phyloP scores from a whole-genome alignment of 2,797 vertebrate genomes.

The Vespertilio murinus region DNA sequence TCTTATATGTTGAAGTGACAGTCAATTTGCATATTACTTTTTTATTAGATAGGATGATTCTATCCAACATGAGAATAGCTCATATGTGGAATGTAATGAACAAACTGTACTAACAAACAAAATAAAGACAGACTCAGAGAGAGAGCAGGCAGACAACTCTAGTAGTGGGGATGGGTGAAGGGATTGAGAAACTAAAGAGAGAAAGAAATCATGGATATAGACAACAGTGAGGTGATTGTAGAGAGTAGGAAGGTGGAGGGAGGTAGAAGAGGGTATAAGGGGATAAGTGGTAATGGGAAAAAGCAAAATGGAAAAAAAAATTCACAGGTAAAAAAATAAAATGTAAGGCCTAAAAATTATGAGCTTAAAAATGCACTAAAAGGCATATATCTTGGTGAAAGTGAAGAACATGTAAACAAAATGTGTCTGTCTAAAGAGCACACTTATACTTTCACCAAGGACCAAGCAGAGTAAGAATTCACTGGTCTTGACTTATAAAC shows the following conservation, averaged over 20 bases:
- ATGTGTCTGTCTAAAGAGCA: neutral
- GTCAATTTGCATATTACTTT: too few species aligned
- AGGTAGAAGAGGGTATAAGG: neutral
- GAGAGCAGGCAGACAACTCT: neutral
- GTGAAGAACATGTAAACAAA: neutral
- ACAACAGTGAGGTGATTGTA: neutral
- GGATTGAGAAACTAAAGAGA: neutral
- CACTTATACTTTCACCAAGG: neutral
- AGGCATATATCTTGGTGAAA: neutral
- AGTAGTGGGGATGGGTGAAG: neutral
- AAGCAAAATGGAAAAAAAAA: neutral
- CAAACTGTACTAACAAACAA: neutral
- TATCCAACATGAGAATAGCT: neutral
- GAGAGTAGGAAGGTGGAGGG: neutral
- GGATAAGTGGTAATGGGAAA: neutral
- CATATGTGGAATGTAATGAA: neutral
- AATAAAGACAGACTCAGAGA: neutral
- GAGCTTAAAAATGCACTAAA: neutral
- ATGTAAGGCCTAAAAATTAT: neutral
- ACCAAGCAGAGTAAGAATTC: neutral
- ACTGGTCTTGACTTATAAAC: neutral
- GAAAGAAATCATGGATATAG: neutral
- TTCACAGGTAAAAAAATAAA: neutral
- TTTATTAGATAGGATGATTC: neutral
- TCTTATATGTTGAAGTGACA: too few species aligned